A percentile compares a stretch with the other conserved stretches of the same genome.
phyloP scores from a whole-genome alignment of 35 echinoderm and acorn worm species.

The Anneissia japonica region DNA sequence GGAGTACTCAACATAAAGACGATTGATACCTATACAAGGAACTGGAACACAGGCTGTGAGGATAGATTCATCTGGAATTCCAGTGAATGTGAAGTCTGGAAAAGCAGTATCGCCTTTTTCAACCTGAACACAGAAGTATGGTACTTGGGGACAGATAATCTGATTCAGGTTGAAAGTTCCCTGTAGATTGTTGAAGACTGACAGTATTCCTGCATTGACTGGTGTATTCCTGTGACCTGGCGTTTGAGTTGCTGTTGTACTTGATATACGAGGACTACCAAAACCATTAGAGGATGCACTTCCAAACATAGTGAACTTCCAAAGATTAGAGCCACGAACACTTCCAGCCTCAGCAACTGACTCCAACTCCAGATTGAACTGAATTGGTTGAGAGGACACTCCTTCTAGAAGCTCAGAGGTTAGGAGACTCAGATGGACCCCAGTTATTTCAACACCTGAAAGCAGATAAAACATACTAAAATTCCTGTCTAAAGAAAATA shows the following conservation, averaged over 20 bases:
- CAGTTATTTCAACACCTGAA: constrained; percentile 62
- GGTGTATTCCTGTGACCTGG: not conserved
- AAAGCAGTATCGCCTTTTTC: constrained; percentile 6
- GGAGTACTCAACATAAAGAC: no score
- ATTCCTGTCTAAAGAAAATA: no score
- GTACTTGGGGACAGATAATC: constrained; percentile 38
- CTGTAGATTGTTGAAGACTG: not conserved
- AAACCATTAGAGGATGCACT: constrained; percentile 31
- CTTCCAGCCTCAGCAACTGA: constrained; percentile 34
- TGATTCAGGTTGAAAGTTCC: not conserved
- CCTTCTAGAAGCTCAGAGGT: constrained; percentile 4
- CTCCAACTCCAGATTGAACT: constrained; percentile 28
- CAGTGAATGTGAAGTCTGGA: constrained; percentile 37
- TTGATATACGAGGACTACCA: not conserved
- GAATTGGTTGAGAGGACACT: constrained; percentile 15
- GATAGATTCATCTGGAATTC: constrained; percentile 28
- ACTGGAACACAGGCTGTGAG: constrained; percentile 32
- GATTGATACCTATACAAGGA: constrained; percentile 37
- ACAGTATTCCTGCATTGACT: not conserved
- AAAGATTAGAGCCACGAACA: constrained; percentile 30
- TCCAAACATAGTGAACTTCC: constrained; percentile 39
- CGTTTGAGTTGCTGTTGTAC: not conserved
- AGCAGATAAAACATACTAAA: no score
- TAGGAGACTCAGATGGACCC: constrained; percentile 4
- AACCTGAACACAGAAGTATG: constrained; percentile 46